phyloP scores from a whole-genome alignment of 1,140 invertebrate species.

The Macrobrachium nipponense region DNA sequence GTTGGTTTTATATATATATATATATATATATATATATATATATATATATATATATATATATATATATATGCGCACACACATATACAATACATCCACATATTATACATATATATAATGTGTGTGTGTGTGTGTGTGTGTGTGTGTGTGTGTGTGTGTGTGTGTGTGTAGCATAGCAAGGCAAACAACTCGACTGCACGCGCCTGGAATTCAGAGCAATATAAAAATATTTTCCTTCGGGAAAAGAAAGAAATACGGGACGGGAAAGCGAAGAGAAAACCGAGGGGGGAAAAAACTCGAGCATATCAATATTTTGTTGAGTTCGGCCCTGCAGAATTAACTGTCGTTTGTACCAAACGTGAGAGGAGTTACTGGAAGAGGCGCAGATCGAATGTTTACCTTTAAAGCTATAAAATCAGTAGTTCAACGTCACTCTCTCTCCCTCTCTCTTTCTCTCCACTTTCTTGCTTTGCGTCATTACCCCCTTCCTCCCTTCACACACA shows the following conservation, averaged over 20 bases:
- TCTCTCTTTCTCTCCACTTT: background rate
- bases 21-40: too few species aligned
- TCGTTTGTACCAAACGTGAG: background rate
- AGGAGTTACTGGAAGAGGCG: background rate
- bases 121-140: too few species aligned
- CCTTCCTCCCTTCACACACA: conserved; percentile 4
- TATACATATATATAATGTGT: too few species aligned
- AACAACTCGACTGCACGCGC: background rate
- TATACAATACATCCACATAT: too few species aligned
- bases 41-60: too few species aligned
- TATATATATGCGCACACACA: too few species aligned
- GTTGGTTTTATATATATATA: too few species aligned
- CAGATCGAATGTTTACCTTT: background rate
- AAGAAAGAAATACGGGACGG: background rate
- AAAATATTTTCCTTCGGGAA: background rate
- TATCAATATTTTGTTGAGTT: too few species aligned
- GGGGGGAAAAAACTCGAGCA: too few species aligned
- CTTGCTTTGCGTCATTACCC: background rate
- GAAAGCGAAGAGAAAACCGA: background rate
- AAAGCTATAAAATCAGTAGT: background rate
- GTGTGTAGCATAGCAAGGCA: too few species aligned
- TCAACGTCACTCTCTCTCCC: background rate
- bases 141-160: too few species aligned
- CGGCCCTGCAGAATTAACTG: too few species aligned
- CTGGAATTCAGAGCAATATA: background rate